Conservation (phyloP, 2,113 vertebrate genomes). For the Ameiurus melas region DNA sequence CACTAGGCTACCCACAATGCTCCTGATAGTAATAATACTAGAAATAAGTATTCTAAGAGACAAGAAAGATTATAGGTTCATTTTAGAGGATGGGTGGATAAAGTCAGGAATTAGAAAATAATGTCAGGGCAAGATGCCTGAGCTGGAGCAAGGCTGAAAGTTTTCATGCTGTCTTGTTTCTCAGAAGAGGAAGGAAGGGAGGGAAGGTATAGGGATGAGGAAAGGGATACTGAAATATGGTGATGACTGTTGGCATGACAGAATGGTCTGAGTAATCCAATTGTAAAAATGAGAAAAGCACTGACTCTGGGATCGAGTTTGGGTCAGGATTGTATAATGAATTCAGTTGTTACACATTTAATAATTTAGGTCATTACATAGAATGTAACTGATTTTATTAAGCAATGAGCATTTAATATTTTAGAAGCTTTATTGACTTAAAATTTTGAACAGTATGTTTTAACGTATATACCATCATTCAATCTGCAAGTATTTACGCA, state of each 20-base stretch:
- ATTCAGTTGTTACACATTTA: neutral
- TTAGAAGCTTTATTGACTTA: neutral
- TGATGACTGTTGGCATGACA: neutral
- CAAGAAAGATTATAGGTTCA: neutral
- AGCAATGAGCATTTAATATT: neutral
- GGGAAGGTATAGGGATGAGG: slow-evolving; percentile 34
- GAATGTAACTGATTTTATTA: neutral
- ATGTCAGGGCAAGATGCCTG: neutral
- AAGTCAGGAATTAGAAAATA: neutral
- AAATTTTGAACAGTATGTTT: neutral
- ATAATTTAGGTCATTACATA: neutral
- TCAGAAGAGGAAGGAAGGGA: slow-evolving; percentile 53
- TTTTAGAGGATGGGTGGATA: slow-evolving; percentile 18
- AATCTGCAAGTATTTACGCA: neutral
- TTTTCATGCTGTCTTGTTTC: slow-evolving; percentile 34
- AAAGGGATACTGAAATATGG: slow-evolving; percentile 25
- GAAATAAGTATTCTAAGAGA: neutral
- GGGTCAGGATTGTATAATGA: neutral
- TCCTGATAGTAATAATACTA: neutral
- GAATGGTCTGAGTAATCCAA: neutral
- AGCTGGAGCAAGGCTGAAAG: neutral
- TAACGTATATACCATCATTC: neutral
- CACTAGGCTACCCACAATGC: neutral
- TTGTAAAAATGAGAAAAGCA: neutral
- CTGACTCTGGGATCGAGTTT: neutral